phyloP scores from a whole-genome alignment of 2,113 vertebrate species.

The Rhegmatorhina hoffmannsi region DNA sequence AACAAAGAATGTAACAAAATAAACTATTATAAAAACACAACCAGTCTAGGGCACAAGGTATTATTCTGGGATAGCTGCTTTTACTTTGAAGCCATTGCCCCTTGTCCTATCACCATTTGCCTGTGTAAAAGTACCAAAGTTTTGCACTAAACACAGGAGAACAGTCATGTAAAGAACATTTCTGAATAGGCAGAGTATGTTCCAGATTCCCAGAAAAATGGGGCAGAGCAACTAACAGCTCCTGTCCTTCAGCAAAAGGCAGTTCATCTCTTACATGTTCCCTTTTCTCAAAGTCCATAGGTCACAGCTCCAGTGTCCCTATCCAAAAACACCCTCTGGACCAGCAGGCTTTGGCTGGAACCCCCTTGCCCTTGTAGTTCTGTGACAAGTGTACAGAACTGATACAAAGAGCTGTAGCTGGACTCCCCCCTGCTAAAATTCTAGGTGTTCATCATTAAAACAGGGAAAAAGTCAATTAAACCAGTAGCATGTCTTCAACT shows the following conservation, averaged over 20 bases:
- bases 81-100: not conserved
- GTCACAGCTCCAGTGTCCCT: not conserved
- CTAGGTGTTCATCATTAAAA: not conserved
- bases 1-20: not conserved
- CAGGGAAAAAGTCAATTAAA: not conserved
- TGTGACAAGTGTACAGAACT: not conserved
- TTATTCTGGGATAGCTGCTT: not conserved
- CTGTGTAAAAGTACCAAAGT: not conserved
- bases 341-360: not conserved
- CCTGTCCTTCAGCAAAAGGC: not conserved
- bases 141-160: not conserved
- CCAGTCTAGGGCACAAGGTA: not conserved
- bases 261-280: not conserved
- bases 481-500: not conserved
- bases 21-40: not conserved
- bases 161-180: not conserved
- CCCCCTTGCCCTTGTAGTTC: not conserved
- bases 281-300: not conserved
- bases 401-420: not conserved
- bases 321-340: not conserved
- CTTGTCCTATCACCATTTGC: not conserved
- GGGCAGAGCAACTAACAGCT: not conserved
- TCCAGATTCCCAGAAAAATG: not conserved
- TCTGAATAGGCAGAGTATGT: not conserved
- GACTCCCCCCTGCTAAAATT: not conserved